Evolutionary conservation across 2,888 invertebrate genomes (phyloP).

Genomic region (Mesorhabditis sp.): DNA sequence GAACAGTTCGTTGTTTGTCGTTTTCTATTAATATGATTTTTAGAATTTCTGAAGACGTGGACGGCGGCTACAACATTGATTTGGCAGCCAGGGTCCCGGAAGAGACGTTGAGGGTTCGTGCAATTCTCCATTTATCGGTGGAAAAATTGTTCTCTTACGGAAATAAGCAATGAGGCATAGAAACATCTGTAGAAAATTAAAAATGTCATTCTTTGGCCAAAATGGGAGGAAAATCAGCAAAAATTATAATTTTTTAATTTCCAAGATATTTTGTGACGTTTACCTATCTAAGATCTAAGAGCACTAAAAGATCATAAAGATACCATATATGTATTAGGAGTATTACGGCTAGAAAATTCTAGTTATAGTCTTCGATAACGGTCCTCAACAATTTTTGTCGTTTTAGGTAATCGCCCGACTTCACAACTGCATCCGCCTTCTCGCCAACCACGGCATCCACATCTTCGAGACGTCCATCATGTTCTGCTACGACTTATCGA

Average conservation of each 20-base stretch:
- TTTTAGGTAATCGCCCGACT: constrained; percentile 74
- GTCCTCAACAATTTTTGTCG: neutral
- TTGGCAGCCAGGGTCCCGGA: constrained; percentile 59
- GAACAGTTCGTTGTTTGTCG: constrained; percentile 63
- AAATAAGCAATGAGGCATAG: no score
- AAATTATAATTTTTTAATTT: no score
- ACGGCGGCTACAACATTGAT: constrained; percentile 74
- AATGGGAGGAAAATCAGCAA: no score
- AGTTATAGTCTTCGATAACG: no score
- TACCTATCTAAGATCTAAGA: no score
- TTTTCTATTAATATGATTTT: constrained; percentile 16
- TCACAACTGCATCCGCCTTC: constrained; percentile 80
- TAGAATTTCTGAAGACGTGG: constrained; percentile 60
- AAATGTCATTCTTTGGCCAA: constrained; percentile 3
- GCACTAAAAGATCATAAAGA: neutral
- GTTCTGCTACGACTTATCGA: constrained; percentile 79
- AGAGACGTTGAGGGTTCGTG: neutral
- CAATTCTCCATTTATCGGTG: no score
- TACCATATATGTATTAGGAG: no score
- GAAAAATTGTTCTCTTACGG: no score
- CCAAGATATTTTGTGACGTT: no score
- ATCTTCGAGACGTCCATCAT: constrained; percentile 86
- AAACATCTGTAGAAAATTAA: neutral
- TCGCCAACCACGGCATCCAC: constrained; percentile 82
- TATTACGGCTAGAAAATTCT: no score